These are phyloP conservation scores for Merodon equestris DNA, from an alignment of 2,888 invertebrate species.

Conservation along the genomic window DNA sequence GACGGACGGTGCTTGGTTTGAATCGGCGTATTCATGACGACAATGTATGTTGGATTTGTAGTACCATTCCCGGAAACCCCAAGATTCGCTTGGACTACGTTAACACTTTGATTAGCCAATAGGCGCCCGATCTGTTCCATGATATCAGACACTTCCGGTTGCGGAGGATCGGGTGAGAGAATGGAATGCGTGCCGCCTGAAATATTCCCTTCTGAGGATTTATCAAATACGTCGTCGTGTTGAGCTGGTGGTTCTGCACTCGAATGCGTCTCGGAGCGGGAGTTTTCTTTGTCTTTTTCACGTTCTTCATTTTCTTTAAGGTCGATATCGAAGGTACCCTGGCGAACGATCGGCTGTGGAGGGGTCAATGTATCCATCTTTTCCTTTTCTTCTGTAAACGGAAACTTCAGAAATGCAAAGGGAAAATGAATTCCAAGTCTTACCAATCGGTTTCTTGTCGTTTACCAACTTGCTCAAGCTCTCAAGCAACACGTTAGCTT, in stretches of 20 bases:
- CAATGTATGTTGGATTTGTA: constrained; percentile 72
- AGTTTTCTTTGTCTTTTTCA: constrained; percentile 14
- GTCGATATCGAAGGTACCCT: constrained; percentile 73
- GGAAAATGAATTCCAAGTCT: not conserved
- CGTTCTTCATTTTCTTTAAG: constrained; percentile 57
- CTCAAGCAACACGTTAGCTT: constrained; percentile 70
- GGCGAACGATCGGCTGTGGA: constrained; percentile 70
- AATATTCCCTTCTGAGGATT: constrained; percentile 16
- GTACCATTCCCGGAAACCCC: constrained; percentile 3
- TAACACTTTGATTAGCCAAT: constrained; percentile 65
- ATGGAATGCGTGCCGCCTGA: constrained; percentile 63
- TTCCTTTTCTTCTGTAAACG: constrained; percentile 10
- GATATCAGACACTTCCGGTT: constrained; percentile 70
- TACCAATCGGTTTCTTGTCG: constrained; percentile 41
- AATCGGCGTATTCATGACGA: constrained; percentile 71
- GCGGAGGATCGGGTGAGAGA: constrained; percentile 65
- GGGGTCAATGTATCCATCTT: constrained; percentile 31
- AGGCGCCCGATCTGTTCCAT: constrained; percentile 72
- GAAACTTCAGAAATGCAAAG: not conserved
- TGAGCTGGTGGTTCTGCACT: constrained; percentile 5
- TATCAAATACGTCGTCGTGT: not conserved
- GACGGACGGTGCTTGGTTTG: constrained; percentile 38
- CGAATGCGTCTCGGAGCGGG: not conserved
- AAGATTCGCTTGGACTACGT: constrained; percentile 66
- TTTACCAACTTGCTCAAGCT: constrained; percentile 70